Evolutionary conservation across 2,113 vertebrate genomes (phyloP), one percentile per base, ranked within the genome.

Genomic region (Anser brachyrhynchus): DNA sequence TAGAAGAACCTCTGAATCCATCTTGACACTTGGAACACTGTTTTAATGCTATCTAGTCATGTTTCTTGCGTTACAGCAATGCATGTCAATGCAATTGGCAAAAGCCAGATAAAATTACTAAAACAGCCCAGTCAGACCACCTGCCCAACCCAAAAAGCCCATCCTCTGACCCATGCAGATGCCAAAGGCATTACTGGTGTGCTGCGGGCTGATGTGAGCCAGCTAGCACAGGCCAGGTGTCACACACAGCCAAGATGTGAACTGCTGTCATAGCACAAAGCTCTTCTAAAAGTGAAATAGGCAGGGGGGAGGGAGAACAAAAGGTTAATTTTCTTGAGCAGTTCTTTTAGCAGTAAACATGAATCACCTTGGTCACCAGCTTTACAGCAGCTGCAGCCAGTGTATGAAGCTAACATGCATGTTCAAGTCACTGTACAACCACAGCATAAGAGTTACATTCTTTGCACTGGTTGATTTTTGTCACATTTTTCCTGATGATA

Each of bases 161-260:
- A 16, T 51, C 8, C 16, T 70, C 44, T 66, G 25, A 43, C 26
- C 16, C 13, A 31, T 39, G 28, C 46, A 69, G 43, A 11, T 3
- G 1, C 43, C 65, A 29, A n/a, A 76, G n/a, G 10, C 13, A 57
- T 44, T 1, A 0, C n/a, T 55, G 15, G 2, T 31, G 14, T 72
- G 21, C 17, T 33, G 17, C 8, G 1, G 17, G 7, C 3, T 44
- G 7, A 26, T 57, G 22, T 61, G n/a, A 44, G 46, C 20, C 21
- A 74, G 23, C 8, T 69, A 75, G 20, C 20, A 67, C 9, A 12
- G n/a, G 18, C 26, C 44, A 55, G 17, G 26, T 3, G 14, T 83
- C 23, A 44, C 54, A 51, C 3, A 43, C 2, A 41, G 19, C 6
- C 15, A 72, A 23, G 7, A 26, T 23, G 10, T 39, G 14, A 3